These are phyloP conservation scores for Torymus auratus DNA, from an alignment of 2,888 invertebrate genomes.

Conservation along the genomic window DNA sequence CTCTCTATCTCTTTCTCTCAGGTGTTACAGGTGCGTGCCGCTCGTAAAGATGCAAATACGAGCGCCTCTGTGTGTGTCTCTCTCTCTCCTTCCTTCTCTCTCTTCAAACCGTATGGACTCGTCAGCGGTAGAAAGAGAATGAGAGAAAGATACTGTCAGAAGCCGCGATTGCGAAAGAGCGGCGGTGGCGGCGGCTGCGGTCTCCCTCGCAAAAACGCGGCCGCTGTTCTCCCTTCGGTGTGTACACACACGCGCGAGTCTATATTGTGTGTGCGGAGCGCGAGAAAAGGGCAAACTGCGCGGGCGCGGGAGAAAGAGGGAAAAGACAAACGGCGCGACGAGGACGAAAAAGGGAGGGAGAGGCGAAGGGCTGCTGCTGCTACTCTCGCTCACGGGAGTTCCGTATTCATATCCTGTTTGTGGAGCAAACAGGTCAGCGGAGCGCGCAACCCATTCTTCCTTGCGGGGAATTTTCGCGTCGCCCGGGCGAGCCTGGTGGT, in stretches of 20 bases:
- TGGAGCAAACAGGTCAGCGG: slow-evolving; percentile 49
- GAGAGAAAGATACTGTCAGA: slow-evolving; percentile 69
- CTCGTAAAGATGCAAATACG: slow-evolving; percentile 75
- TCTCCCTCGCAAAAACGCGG: not conserved
- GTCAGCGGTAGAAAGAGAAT: slow-evolving; percentile 60
- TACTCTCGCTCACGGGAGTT: slow-evolving; percentile 9
- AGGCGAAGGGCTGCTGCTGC: not conserved
- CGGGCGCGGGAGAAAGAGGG: slow-evolving; percentile 9
- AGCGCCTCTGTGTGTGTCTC: slow-evolving; percentile 7
- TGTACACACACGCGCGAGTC: slow-evolving; percentile 51
- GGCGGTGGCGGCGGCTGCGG: slow-evolving; percentile 34
- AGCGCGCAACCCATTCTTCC: slow-evolving; percentile 45
- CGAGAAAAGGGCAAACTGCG: slow-evolving; percentile 26
- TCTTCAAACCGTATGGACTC: slow-evolving; percentile 67
- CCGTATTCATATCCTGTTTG: slow-evolving; percentile 53
- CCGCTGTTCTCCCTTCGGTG: slow-evolving; percentile 12
- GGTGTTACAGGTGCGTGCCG: slow-evolving; percentile 64
- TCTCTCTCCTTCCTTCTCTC: not conserved
- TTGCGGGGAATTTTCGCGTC: slow-evolving; percentile 45
- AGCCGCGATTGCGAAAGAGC: slow-evolving; percentile 68
- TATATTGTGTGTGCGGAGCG: slow-evolving; percentile 64
- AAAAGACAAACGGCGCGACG: slow-evolving; percentile 25
- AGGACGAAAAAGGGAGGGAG: slow-evolving; percentile 8
- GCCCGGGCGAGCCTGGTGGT: not conserved
- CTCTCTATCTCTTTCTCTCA: slow-evolving; percentile 37